phyloP scores from a whole-genome alignment of 2,113 vertebrate genomes.

The Thamnaconus septentrionalis region DNA sequence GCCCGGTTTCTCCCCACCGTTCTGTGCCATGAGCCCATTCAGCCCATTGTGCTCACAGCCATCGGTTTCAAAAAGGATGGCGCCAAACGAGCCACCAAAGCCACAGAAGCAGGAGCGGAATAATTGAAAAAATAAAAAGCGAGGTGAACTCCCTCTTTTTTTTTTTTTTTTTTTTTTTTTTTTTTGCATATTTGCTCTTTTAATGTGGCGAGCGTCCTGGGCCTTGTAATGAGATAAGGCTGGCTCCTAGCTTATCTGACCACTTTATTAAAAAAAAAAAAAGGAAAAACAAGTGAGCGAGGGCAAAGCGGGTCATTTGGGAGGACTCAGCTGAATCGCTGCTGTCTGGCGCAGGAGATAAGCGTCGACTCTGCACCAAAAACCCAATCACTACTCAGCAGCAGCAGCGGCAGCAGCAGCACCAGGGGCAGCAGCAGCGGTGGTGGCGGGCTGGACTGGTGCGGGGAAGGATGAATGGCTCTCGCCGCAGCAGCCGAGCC shows the following conservation, averaged over 20 bases:
- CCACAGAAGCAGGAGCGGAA: constrained; percentile 14
- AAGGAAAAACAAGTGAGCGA: constrained; percentile 50
- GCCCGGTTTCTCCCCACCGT: constrained; percentile 22
- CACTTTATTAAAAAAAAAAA: constrained; percentile 67
- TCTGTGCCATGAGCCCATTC: constrained; percentile 39
- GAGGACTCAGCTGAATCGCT: constrained; percentile 58
- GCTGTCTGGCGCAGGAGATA: constrained; percentile 74
- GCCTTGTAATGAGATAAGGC: constrained; percentile 71
- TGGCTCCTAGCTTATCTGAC: constrained; percentile 64
- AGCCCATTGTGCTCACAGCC: constrained; percentile 48
- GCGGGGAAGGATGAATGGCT: constrained; percentile 58
- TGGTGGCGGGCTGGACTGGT: too few relatives aligned
- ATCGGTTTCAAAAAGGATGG: constrained; percentile 42
- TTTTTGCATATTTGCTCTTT: constrained; percentile 63
- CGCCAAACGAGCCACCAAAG: constrained; percentile 18
- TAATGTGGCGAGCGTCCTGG: constrained; percentile 43
- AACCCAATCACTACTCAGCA: constrained; percentile 63
- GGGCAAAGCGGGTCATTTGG: constrained; percentile 55
- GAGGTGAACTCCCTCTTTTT: too few relatives aligned
- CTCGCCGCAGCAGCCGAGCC: constrained; percentile 38
- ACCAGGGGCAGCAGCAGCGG: too few relatives aligned
- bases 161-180: too few relatives aligned
- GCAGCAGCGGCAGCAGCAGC: constrained; percentile 12
- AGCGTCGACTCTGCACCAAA: constrained; percentile 53
- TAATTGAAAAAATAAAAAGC: constrained; percentile 16